Evolutionary conservation across 2,797 vertebrate species (phyloP).

Genomic region (Stomatorhinus walkeri): DNA sequence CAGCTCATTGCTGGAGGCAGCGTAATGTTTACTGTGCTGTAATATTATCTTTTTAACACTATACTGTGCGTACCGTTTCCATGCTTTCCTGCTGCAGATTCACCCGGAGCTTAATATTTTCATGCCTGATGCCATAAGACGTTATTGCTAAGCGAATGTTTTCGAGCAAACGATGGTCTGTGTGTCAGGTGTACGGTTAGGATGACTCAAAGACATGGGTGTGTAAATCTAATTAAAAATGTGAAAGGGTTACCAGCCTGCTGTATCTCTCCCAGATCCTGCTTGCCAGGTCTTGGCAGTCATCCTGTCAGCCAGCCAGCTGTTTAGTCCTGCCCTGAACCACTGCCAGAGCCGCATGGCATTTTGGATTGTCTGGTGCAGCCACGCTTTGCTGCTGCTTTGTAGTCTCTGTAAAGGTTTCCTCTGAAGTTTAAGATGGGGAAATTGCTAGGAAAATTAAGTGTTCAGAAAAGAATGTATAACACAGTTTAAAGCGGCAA

Average conservation of each 20-base stretch:
- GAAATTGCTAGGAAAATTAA: background rate
- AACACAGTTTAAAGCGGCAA: background rate
- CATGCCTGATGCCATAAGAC: slow-evolving; percentile 35
- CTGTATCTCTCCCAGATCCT: slow-evolving; percentile 77
- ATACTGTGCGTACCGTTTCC: background rate
- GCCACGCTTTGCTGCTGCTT: slow-evolving; percentile 38
- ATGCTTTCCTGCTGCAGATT: background rate
- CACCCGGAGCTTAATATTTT: background rate
- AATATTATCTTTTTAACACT: background rate
- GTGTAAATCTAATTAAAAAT: slow-evolving; percentile 99
- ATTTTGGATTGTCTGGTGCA: slow-evolving; percentile 74
- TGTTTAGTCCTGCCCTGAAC: slow-evolving; percentile 95
- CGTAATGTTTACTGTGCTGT: background rate
- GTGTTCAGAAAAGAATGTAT: background rate
- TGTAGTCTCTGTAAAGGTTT: slow-evolving; percentile 32
- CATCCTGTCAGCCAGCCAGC: slow-evolving; percentile 90
- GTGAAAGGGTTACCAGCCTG: slow-evolving; percentile 97
- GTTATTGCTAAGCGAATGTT: slow-evolving; percentile 61
- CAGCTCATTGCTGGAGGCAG: background rate
- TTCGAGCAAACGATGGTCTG: slow-evolving; percentile 75
- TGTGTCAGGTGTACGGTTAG: slow-evolving; percentile 92
- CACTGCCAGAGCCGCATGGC: slow-evolving; percentile 77
- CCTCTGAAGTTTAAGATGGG: slow-evolving; percentile 15
- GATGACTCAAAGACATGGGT: slow-evolving; percentile 97
- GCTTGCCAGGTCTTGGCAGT: slow-evolving; percentile 93